Evolutionary conservation across 1,140 invertebrate species (phyloP), one percentile per base, ranked within the genome.

Genomic region (Aricia agestis): DNA sequence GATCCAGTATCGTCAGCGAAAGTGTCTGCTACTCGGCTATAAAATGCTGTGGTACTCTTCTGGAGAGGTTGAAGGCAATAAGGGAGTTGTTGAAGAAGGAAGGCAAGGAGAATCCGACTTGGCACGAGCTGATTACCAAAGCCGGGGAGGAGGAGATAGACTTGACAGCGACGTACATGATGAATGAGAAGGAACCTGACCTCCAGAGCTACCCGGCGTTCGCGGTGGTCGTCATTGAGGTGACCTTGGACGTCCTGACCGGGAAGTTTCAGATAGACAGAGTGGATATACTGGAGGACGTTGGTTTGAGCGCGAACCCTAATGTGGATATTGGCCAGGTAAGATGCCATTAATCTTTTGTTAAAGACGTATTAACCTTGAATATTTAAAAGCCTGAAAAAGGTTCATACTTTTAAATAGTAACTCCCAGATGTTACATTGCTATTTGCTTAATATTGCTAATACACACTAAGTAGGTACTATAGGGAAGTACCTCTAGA

Each of bases 271-370:
- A 94, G 70, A 87, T 96, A n/a, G 85, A 86, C 7, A 92, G 96
- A 75, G 94, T 94, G 0, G 96, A 97, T 88, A 90, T 97, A 67
- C 83, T 96, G 58, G 95, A 96, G 84, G 96, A 97, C 82, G 93
- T 93, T 4, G 96, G 86, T 0, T 66, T 85, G 70, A 96, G 95
- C 86, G 85, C 96, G 68, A 97, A 94, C 86, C 96, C 96, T 11
- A 90, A 93, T 76, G 89, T 97, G 41, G 97, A 98, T 88, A 89
- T 98, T 70, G 97, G 97, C 58, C 97, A 98, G 92, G 90, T 84
- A 70, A 77, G 68, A 67, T 45, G 19, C 61, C n/a, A 19, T 31
- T 42, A 66, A 36, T 13, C 9, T 58, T 13, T 19, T 66, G 36
- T 57, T 63, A 63, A 18, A 42, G 11, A 15, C 52, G 9, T 1